phyloP scores from a whole-genome alignment of 2,113 vertebrate species.

The Gavialis gangeticus region DNA sequence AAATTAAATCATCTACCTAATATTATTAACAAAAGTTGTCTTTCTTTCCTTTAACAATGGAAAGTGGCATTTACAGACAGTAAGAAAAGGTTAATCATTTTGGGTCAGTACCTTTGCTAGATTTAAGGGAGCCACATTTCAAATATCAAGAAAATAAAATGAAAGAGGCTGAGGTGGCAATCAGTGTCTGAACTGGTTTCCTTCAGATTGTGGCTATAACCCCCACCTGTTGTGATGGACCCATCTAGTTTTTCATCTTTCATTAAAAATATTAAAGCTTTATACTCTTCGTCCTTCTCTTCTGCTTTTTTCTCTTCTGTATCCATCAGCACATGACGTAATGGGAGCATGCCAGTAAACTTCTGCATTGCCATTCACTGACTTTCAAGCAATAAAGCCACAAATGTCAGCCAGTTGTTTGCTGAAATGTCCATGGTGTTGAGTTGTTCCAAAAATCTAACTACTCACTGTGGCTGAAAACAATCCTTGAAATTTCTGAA shows the following conservation, averaged over 20 bases:
- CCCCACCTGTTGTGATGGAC: background rate
- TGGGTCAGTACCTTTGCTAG: background rate
- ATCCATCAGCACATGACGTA: too few species aligned
- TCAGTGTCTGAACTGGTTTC: background rate
- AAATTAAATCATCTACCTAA: background rate
- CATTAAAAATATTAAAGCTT: background rate
- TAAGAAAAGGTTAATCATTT: background rate
- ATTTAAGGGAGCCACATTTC: background rate
- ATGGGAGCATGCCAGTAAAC: too few species aligned
- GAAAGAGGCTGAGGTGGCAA: background rate
- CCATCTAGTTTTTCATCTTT: background rate
- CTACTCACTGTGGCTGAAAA: too few species aligned
- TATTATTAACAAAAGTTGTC: background rate
- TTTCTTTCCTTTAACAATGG: background rate
- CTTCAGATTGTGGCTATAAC: background rate
- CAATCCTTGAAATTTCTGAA: too few species aligned
- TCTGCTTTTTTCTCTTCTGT: too few species aligned
- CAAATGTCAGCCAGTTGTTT: too few species aligned
- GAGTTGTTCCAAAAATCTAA: too few species aligned
- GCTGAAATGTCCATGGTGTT: too few species aligned
- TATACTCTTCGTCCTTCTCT: too few species aligned
- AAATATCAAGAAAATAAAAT: background rate
- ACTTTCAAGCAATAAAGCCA: too few species aligned
- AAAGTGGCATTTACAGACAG: background rate
- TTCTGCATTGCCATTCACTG: too few species aligned